These are phyloP conservation scores for Uromys caudimaculatus DNA, from an alignment of 2,797 vertebrate genomes.

Conservation along the genomic window DNA sequence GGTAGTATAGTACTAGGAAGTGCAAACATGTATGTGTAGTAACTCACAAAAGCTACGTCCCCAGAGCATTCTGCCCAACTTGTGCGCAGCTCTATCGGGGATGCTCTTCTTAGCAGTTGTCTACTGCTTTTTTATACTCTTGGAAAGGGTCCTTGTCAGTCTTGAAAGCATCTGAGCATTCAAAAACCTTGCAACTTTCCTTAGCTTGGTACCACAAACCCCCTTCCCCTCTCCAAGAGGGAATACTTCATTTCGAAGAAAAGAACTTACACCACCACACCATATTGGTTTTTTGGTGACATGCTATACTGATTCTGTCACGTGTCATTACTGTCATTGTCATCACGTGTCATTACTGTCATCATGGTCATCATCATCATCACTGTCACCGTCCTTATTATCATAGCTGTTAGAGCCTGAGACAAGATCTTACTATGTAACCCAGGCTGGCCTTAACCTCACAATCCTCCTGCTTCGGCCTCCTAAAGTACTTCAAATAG, in stretches of 20 bases:
- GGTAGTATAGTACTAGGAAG: not conserved
- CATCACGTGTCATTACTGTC: not conserved
- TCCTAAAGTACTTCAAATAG: not conserved
- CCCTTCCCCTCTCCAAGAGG: not conserved
- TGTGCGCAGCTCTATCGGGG: not conserved
- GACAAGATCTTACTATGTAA: not conserved
- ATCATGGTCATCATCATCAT: not conserved
- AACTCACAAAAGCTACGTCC: not conserved
- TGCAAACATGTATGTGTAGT: not conserved
- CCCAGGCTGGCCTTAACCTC: not conserved
- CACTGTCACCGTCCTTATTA: not conserved
- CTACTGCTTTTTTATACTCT: not conserved
- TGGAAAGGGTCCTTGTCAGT: not conserved
- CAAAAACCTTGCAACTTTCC: not conserved
- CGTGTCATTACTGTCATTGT: not conserved
- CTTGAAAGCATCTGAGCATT: too few species aligned
- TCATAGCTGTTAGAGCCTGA: not conserved
- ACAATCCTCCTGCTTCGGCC: not conserved
- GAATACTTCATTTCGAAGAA: not conserved
- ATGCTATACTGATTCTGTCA: not conserved
- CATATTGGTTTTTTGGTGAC: not conserved
- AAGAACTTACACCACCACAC: not conserved
- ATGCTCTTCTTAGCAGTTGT: not conserved
- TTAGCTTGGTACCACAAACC: not conserved
- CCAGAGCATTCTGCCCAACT: not conserved